phyloP scores from a whole-genome alignment of 2,797 vertebrate species.

The Sebastes taczanowskii region DNA sequence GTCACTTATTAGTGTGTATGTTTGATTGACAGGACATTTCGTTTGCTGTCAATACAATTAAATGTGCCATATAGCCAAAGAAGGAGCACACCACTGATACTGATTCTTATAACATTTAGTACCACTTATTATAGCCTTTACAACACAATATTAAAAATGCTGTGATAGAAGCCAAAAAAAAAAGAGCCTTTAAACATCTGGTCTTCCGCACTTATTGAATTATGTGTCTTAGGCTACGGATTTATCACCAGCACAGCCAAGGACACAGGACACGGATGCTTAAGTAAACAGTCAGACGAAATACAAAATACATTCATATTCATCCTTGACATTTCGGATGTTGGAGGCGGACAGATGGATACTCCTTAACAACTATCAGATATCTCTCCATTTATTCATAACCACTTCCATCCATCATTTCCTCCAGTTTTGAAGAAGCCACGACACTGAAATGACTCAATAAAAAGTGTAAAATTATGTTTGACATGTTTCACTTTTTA shows the following conservation, averaged over 20 bases:
- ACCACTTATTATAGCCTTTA: neutral
- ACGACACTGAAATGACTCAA: neutral
- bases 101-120: neutral
- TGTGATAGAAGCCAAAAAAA: neutral
- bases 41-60: neutral
- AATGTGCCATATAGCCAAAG: neutral
- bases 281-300: slow-evolving; percentile 54
- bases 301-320: slow-evolving; percentile 65
- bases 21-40: neutral
- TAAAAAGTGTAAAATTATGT: neutral
- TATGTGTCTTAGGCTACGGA: slow-evolving; percentile 38
- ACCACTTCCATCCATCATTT: neutral
- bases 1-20: too few relatives aligned
- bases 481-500: neutral
- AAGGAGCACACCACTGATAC: neutral
- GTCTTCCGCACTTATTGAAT: slow-evolving; percentile 31
- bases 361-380: slow-evolving; percentile 31
- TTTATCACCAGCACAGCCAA: slow-evolving; percentile 79
- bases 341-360: slow-evolving; percentile 45
- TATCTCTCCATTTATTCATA: slow-evolving; percentile 43
- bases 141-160: neutral
- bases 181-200: slow-evolving; percentile 6
- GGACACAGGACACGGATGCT: slow-evolving; percentile 56
- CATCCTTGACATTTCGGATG: slow-evolving; percentile 72
- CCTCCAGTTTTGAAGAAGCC: neutral